Evolutionary conservation across 2,888 invertebrate genomes (phyloP), one percentile per base, ranked within the genome.

Genomic region (Belgica antarctica): DNA sequence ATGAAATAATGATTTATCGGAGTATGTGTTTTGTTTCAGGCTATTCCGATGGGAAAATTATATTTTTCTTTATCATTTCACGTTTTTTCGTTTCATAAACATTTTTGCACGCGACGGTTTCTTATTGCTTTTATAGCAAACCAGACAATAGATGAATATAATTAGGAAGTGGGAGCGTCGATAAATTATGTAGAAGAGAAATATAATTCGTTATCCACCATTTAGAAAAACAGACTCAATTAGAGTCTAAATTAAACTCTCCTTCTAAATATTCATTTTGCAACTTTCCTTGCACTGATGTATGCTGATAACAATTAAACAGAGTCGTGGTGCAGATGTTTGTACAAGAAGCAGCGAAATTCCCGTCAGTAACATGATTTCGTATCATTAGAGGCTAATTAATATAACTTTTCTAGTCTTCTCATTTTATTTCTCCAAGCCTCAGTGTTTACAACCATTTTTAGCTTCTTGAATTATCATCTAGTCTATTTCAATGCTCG

Each of bases 1-100:
- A 31, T 7, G 62, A 27, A 34, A 34, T 62, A 34, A 62, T 62
- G 62, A 62, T 62, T 62, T 62, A 62, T 46, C 34, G 46, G 17
- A n/a, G 4, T 15, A 10, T 46, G 46, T 34, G 34, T 34, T 34
- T 34, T 34, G 7, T 10, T 46, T 31, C 5, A 31, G 5, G 12
- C 46, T 15, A 46, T 46, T 46, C 15, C 12, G 15, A 46, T 46
- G 46, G 12, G 46, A 46, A 12, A 46, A 46, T 7, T n/a, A 15
- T 15, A 46, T n/a, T 46, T 34, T 34, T 34, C 12, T 34, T 34
- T 46, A 46, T 46, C 46, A 46, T 46, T 15, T 10, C 5, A 7
- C 31, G 31, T 4, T 46, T 46, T 46, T 46, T 46, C 17, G 12
- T n/a, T 46, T 46, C 7, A n/a, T 46, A 12, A n/a, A 4, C 46